These are phyloP conservation scores for Drosophila suboccidentalis DNA, from an alignment of 2,888 invertebrate species.

Conservation along the genomic window DNA sequence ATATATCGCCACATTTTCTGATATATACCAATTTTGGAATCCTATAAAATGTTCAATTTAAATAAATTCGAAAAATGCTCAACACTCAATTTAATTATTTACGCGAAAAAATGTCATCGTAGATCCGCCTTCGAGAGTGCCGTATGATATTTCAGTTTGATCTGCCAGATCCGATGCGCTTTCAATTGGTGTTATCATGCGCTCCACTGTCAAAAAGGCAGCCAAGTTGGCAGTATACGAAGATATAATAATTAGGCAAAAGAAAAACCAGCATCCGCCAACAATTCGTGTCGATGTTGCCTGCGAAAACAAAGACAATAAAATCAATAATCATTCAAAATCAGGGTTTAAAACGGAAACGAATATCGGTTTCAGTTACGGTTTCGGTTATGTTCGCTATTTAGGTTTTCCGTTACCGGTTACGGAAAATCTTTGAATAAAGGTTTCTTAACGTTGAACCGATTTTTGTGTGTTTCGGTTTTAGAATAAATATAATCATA, in stretches of 20 bases:
- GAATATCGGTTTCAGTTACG: too few relatives aligned
- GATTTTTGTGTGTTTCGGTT: too few relatives aligned
- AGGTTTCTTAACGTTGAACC: too few relatives aligned
- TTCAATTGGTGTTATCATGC: constrained; percentile 98
- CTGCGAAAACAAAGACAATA: constrained; percentile 85
- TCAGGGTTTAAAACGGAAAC: too few relatives aligned
- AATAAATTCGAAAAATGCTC: neutral
- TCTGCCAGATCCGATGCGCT: constrained; percentile 97
- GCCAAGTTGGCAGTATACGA: constrained; percentile 98
- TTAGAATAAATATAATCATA: too few relatives aligned
- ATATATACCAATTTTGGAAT: constrained; percentile 95
- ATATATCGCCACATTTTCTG: constrained; percentile 98
- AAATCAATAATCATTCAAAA: neutral
- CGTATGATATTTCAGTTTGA: constrained; percentile 97
- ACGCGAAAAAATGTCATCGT: constrained; percentile 99
- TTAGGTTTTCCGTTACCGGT: too few relatives aligned
- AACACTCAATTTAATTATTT: constrained; percentile 30
- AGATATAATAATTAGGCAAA: constrained; percentile 98
- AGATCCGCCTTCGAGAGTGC: constrained; percentile 96
- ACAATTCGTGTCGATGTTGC: constrained; percentile 97
- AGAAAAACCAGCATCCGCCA: constrained; percentile 99
- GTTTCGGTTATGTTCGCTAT: too few relatives aligned
- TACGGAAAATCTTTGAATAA: too few relatives aligned
- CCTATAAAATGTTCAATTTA: constrained; percentile 86
- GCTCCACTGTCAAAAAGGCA: constrained; percentile 98